phyloP scores from a whole-genome alignment of 1,140 invertebrate species.

The Whitmania pigra region DNA sequence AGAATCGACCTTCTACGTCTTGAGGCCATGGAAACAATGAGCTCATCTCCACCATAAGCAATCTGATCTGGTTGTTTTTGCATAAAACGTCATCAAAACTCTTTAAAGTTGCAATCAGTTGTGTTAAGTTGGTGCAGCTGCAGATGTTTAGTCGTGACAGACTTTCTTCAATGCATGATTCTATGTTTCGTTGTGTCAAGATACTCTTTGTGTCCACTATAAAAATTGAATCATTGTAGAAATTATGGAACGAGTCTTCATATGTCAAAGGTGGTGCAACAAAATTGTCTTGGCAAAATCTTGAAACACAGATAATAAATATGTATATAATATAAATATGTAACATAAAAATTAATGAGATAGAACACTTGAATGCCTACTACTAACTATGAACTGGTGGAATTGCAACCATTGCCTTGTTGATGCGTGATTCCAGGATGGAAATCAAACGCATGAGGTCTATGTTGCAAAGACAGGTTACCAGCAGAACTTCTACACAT shows the following conservation, averaged over 20 bases:
- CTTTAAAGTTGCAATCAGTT: neutral
- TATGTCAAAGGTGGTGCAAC: too few species aligned
- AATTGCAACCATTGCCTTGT: neutral
- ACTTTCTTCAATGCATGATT: neutral
- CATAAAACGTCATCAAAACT: neutral
- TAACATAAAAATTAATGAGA: neutral
- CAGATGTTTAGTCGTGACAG: neutral
- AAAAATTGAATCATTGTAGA: too few species aligned
- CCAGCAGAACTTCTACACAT: neutral
- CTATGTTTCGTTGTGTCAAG: neutral
- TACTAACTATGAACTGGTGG: neutral
- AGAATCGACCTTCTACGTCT: neutral
- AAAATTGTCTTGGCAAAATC: too few species aligned
- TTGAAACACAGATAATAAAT: too few species aligned
- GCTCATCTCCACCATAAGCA: neutral
- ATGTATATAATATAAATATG: neutral
- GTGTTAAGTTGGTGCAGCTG: neutral
- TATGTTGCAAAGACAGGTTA: neutral
- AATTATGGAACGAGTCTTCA: too few species aligned
- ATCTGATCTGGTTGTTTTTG: neutral
- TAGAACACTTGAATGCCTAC: neutral
- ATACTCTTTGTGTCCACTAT: too few species aligned
- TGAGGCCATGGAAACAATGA: neutral
- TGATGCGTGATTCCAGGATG: neutral
- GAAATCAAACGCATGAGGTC: neutral